phyloP scores from a whole-genome alignment of 2,113 vertebrate genomes.

The Recurvirostra avosetta region DNA sequence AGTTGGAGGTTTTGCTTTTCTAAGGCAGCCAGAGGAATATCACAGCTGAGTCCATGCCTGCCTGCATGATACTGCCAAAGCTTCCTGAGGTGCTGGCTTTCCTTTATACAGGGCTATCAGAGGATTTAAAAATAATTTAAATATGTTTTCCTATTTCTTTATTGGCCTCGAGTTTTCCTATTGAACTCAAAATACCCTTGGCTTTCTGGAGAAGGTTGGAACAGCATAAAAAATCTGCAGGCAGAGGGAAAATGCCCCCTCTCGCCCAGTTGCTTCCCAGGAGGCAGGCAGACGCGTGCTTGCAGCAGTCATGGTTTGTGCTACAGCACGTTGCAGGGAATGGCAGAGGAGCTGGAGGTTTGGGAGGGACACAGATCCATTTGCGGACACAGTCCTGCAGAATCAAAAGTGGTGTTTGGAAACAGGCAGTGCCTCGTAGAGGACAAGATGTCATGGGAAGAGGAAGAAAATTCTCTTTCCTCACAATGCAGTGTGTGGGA shows the following conservation, averaged over 20 bases:
- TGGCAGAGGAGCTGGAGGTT: neutral
- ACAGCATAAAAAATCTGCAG: neutral
- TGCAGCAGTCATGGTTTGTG: accelerated
- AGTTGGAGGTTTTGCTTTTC: neutral
- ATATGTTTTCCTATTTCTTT: neutral
- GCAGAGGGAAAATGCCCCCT: neutral
- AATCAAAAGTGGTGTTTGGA: neutral
- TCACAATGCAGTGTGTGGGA: neutral
- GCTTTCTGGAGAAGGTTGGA: neutral
- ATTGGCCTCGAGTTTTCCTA: neutral
- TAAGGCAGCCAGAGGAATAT: neutral
- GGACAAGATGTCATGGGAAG: neutral
- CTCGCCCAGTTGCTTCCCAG: neutral
- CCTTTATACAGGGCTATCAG: neutral
- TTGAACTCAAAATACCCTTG: neutral
- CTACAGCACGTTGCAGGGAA: neutral
- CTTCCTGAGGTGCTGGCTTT: neutral
- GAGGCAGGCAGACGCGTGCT: neutral
- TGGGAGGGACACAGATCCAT: neutral
- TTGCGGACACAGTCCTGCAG: neutral
- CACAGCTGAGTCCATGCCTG: neutral
- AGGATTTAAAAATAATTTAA: neutral
- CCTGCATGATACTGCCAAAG: neutral
- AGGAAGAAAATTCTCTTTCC: neutral
- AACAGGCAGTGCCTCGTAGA: neutral